Evolutionary conservation across 2,888 invertebrate genomes (phyloP).

Genomic region (Phengaris alcon): DNA sequence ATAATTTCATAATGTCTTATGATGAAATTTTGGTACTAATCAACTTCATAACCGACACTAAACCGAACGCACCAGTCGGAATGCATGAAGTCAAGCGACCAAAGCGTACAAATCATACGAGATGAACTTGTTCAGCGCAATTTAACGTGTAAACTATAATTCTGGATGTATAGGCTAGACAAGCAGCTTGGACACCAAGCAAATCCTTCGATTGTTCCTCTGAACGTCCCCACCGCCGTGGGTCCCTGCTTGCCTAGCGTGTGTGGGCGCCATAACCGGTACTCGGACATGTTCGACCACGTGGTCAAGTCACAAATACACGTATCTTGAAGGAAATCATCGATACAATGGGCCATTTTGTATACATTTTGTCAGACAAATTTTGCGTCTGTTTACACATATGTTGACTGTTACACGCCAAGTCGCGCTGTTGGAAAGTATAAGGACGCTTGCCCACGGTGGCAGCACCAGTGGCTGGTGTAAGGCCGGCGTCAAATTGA

Average conservation of each 20-base stretch:
- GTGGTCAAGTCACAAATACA: too few relatives aligned
- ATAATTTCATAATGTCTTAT: constrained; percentile 4
- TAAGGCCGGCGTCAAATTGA: too few relatives aligned
- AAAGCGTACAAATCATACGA: constrained; percentile 72
- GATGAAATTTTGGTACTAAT: constrained; percentile 14
- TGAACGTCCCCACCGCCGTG: too few relatives aligned
- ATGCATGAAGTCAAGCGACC: constrained; percentile 72
- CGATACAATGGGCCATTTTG: too few relatives aligned
- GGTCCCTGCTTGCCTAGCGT: too few relatives aligned
- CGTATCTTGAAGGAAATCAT: too few relatives aligned
- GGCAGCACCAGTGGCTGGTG: neutral
- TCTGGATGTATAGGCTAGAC: neutral
- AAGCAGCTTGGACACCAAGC: neutral
- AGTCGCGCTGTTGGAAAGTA: neutral
- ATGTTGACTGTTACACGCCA: neutral
- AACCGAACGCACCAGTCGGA: constrained; percentile 72
- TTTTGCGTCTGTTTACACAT: neutral
- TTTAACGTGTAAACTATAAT: constrained; percentile 40
- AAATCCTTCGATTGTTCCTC: too few relatives aligned
- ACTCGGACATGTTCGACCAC: too few relatives aligned
- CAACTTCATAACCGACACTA: constrained; percentile 30
- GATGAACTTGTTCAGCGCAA: constrained; percentile 54
- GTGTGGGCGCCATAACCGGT: too few relatives aligned
- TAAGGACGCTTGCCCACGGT: neutral
- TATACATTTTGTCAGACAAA: too few relatives aligned